Evolutionary conservation across 2,113 vertebrate genomes (phyloP).

Genomic region (Parus major): DNA sequence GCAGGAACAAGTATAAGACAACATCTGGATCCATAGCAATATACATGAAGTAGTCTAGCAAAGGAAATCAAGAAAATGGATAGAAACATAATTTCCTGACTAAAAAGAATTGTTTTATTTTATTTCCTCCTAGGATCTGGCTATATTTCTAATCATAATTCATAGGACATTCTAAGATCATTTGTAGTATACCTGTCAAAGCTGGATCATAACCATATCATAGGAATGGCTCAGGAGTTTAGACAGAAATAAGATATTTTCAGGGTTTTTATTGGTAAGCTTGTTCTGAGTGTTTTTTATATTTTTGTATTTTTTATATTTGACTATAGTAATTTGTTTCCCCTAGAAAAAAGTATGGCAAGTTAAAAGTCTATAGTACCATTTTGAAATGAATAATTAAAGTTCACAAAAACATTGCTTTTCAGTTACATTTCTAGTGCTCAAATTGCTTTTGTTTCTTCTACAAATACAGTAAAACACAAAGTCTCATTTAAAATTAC

Average conservation of each 20-base stretch:
- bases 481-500: not conserved
- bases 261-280: not conserved
- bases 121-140: not conserved
- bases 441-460: not conserved
- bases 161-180: not conserved
- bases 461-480: not conserved
- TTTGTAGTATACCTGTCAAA: not conserved
- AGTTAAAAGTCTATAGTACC: not conserved
- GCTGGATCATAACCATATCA: not conserved
- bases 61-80: not conserved
- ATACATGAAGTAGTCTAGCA: not conserved
- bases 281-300: not conserved
- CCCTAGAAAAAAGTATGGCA: not conserved
- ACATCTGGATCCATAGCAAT: not conserved
- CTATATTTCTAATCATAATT: not conserved
- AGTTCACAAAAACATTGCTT: not conserved
- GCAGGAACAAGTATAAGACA: not conserved
- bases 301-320: not conserved
- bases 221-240: not conserved
- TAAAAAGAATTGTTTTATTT: not conserved
- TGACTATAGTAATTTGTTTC: not conserved
- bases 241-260: not conserved
- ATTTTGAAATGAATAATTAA: not conserved
- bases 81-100: not conserved
- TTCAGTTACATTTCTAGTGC: not conserved